Percentiles rank a stretch among this genome's conserved stretches.
Conservation (phyloP, 1,140 invertebrate genomes). For the Procambarus virginalis region DNA sequence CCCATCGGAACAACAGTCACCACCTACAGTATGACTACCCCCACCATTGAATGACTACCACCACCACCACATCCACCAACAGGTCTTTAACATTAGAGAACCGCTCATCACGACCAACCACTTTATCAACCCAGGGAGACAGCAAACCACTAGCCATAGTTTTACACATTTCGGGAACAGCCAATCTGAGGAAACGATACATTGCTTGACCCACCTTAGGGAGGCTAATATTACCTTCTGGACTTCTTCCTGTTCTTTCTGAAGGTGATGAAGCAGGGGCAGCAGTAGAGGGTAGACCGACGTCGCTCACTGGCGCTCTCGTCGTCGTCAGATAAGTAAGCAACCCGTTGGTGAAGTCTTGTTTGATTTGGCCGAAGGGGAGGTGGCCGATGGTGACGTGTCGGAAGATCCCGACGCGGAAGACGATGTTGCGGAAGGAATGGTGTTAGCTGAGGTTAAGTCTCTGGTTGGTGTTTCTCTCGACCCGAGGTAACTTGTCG, state of each 20-base stretch:
- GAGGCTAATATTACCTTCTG: conserved; percentile 37
- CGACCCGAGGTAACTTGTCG: conserved; percentile 8
- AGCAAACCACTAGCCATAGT: too few species aligned
- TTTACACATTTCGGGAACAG: too few species aligned
- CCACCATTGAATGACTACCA: too few species aligned
- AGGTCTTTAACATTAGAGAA: too few species aligned
- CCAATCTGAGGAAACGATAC: too few species aligned
- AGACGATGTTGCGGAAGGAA: conserved; percentile 51
- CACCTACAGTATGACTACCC: too few species aligned
- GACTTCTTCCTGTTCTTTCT: conserved; percentile 50
- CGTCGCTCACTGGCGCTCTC: conserved; percentile 57
- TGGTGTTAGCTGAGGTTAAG: conserved; percentile 10
- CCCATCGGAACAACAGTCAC: too few species aligned
- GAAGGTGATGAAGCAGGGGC: conserved; percentile 58
- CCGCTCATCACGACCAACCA: too few species aligned
- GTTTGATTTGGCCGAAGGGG: conserved; percentile 35
- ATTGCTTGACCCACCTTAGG: background rate
- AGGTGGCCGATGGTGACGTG: conserved; percentile 7
- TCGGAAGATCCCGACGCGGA: conserved; percentile 39
- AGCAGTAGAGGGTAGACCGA: conserved; percentile 56
- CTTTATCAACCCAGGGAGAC: too few species aligned
- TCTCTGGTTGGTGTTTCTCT: conserved; percentile 23
- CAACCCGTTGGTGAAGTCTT: conserved; percentile 47
- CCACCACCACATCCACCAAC: background rate
- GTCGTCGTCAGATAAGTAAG: conserved; percentile 56